Percentiles rank a stretch among this genome's conserved stretches.
phyloP scores from a whole-genome alignment of 1,140 invertebrate genomes.

The Heliconius eleuchia region DNA sequence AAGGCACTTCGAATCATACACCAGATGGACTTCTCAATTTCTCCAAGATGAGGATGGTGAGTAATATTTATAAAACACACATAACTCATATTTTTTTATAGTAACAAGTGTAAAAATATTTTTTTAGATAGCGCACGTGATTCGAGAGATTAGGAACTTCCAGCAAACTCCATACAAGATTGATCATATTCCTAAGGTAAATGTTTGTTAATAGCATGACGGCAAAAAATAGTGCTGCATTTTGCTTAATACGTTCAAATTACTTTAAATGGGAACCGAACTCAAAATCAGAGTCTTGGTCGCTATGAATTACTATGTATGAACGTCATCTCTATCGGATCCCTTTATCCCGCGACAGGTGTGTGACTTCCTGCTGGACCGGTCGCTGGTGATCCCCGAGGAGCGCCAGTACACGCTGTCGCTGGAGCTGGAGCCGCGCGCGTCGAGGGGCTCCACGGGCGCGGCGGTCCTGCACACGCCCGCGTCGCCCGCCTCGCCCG shows the following conservation, averaged over 20 bases:
- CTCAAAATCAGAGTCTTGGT: too few relatives aligned
- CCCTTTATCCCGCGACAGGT: conserved; percentile 46
- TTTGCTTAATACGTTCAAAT: too few relatives aligned
- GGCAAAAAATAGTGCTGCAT: too few relatives aligned
- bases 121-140: conserved; percentile 94
- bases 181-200: conserved; percentile 90
- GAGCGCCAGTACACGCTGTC: conserved; percentile 93
- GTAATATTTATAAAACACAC: conserved; percentile 21
- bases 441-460: conserved; percentile 80
- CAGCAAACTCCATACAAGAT: conserved; percentile 97
- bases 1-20: conserved; percentile 95
- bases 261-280: too few relatives aligned
- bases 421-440: conserved; percentile 91
- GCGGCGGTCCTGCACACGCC: conserved; percentile 49
- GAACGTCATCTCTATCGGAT: too few relatives aligned
- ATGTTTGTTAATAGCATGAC: background rate
- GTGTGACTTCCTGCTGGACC: conserved; percentile 89
- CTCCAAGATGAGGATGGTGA: conserved; percentile 98
- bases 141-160: conserved; percentile 94
- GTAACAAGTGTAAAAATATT: background rate
- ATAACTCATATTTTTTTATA: background rate
- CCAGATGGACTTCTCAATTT: conserved; percentile 96
- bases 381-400: conserved; percentile 88
- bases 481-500: conserved; percentile 52
- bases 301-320: too few relatives aligned